A percentile compares a stretch with the other conserved stretches of the same genome.
phyloP scores from a whole-genome alignment of 1,140 invertebrate species.

The Drosophila lacteicornis region DNA sequence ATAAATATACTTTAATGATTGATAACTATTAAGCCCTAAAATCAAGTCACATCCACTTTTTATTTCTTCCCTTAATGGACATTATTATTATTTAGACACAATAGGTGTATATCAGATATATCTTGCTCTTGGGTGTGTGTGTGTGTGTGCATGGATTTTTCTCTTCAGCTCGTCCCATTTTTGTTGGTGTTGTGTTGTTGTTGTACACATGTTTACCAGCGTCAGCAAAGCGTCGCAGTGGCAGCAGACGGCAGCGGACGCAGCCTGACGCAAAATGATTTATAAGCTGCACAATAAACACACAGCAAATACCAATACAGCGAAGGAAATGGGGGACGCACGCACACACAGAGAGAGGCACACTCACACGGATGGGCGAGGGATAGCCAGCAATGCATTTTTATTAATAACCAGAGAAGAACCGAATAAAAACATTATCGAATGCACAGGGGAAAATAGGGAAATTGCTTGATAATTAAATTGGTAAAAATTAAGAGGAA shows the following conservation, averaged over 20 bases:
- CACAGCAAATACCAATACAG: constrained; percentile 34
- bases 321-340: constrained; percentile 6
- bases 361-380: neutral
- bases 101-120: neutral
- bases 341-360: constrained; percentile 16
- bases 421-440: constrained; percentile 32
- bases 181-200: constrained; percentile 17
- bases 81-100: constrained; percentile 1
- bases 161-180: constrained; percentile 7
- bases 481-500: neutral
- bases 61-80: neutral
- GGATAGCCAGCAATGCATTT: constrained; percentile 52
- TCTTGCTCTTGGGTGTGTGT: neutral
- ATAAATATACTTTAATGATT: neutral
- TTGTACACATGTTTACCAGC: constrained; percentile 69
- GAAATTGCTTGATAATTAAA: neutral
- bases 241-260: constrained; percentile 64
- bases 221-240: constrained; percentile 73
- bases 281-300: constrained; percentile 63
- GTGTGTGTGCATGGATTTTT: constrained; percentile 29
- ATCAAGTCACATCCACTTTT: neutral
- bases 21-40: neutral
- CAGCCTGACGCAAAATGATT: constrained; percentile 76
- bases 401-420: constrained; percentile 53
- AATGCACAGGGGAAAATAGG: constrained; percentile 1